phyloP scores from a whole-genome alignment of 2,888 invertebrate genomes.

The Falcaria lacertinaria region DNA sequence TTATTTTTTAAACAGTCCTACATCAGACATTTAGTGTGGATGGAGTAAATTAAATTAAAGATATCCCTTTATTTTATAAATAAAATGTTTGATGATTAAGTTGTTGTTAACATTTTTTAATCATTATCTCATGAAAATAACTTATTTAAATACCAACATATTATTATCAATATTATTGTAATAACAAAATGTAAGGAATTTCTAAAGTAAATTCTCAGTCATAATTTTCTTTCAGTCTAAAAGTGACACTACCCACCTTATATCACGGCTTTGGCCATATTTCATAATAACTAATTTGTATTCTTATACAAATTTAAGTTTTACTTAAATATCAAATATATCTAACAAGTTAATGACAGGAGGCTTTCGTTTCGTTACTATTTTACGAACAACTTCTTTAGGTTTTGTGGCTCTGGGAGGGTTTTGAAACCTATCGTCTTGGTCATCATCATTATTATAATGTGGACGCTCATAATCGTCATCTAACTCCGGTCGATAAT shows the following conservation, averaged over 20 bases:
- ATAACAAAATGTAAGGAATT: no score
- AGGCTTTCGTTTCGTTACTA: slow-evolving; percentile 62
- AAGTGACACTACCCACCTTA: neutral
- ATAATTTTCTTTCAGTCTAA: slow-evolving; percentile 4
- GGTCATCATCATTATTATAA: slow-evolving; percentile 40
- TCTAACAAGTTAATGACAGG: slow-evolving; percentile 64
- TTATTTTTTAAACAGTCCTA: no score
- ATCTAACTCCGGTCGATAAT: slow-evolving; percentile 48
- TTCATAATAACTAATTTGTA: slow-evolving; percentile 53
- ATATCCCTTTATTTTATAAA: no score
- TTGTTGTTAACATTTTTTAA: no score
- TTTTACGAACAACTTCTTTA: slow-evolving; percentile 59
- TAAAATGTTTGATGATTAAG: no score
- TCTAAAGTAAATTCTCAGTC: slow-evolving; percentile 3
- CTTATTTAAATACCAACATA: slow-evolving; percentile 14
- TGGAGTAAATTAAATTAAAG: no score
- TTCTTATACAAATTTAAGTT: slow-evolving; percentile 23
- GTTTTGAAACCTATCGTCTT: slow-evolving; percentile 45
- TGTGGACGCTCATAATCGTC: slow-evolving; percentile 58
- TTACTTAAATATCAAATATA: slow-evolving; percentile 67
- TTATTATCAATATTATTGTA: no score
- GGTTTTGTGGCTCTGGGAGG: slow-evolving; percentile 37
- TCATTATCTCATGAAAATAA: neutral
- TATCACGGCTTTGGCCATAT: slow-evolving; percentile 15
- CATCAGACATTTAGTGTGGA: no score